A percentile compares a stretch with the other conserved stretches of the same genome.
Conservation (phyloP, 2,888 invertebrate genomes). For the Polydrusus cervinus region DNA sequence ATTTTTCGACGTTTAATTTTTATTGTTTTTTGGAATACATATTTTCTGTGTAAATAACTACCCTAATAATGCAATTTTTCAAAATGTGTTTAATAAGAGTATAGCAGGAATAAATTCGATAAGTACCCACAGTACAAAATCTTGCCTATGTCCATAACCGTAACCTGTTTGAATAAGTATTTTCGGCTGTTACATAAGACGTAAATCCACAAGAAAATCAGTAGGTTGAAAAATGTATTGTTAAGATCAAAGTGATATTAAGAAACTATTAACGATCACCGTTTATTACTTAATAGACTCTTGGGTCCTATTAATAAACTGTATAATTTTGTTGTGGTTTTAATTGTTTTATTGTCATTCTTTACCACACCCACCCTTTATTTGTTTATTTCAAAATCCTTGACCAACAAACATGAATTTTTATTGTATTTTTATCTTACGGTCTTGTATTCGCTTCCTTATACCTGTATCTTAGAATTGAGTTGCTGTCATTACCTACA, state of each 20-base stretch:
- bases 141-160: too few species aligned
- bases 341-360: conserved; percentile 16
- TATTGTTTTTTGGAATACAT: too few species aligned
- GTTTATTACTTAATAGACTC: conserved; percentile 3
- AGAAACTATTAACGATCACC: conserved; percentile 6
- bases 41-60: too few species aligned
- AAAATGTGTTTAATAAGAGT: too few species aligned
- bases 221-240: conserved; percentile 5
- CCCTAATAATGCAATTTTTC: too few species aligned
- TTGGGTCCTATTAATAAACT: background rate
- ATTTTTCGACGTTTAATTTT: too few species aligned
- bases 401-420: conserved; percentile 27
- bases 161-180: background rate
- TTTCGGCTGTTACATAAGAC: background rate
- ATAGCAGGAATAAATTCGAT: too few species aligned
- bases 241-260: conserved; percentile 11
- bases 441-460: conserved; percentile 6
- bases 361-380: conserved; percentile 14
- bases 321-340: conserved; percentile 7
- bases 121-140: too few species aligned
- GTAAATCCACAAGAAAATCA: background rate
- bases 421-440: conserved; percentile 6
- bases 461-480: background rate
- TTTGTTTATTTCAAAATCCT: conserved; percentile 13
- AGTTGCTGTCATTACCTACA: conserved; percentile 21